phyloP scores from a whole-genome alignment of 2,888 invertebrate species.

The Andrena minutula region DNA sequence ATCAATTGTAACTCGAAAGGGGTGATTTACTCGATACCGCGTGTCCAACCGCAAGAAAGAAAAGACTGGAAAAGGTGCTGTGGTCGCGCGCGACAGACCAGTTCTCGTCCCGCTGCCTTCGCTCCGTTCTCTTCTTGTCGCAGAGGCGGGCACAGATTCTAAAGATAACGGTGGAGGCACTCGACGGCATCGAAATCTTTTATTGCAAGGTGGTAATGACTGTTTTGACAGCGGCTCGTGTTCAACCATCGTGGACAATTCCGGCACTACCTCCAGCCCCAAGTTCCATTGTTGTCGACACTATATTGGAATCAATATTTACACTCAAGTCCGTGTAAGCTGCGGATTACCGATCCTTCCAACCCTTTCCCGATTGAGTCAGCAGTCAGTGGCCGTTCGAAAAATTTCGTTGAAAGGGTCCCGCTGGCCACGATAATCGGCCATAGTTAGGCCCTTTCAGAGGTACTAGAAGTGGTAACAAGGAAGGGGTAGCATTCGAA shows the following conservation, averaged over 20 bases:
- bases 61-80: background rate
- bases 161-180: constrained; percentile 27
- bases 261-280: constrained; percentile 58
- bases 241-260: constrained; percentile 60
- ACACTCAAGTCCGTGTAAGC: constrained; percentile 79
- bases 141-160: constrained; percentile 19
- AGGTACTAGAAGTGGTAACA: constrained; percentile 24
- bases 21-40: too few relatives aligned
- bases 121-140: background rate
- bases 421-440: background rate
- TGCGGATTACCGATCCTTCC: constrained; percentile 76
- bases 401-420: constrained; percentile 30
- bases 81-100: background rate
- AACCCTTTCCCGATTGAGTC: constrained; percentile 76
- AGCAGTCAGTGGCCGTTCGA: constrained; percentile 29
- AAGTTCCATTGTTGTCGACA: constrained; percentile 74
- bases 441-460: constrained; percentile 5
- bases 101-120: background rate
- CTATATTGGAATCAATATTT: constrained; percentile 84
- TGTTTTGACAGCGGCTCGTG: constrained; percentile 82
- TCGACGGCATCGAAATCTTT: constrained; percentile 48
- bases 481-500: background rate
- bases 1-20: too few relatives aligned
- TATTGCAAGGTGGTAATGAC: constrained; percentile 75
- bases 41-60: too few relatives aligned